Percentiles rank a stretch among this genome's conserved stretches.
phyloP scores from a whole-genome alignment of 2,888 invertebrate species.

The Liodrosophila aerea region DNA sequence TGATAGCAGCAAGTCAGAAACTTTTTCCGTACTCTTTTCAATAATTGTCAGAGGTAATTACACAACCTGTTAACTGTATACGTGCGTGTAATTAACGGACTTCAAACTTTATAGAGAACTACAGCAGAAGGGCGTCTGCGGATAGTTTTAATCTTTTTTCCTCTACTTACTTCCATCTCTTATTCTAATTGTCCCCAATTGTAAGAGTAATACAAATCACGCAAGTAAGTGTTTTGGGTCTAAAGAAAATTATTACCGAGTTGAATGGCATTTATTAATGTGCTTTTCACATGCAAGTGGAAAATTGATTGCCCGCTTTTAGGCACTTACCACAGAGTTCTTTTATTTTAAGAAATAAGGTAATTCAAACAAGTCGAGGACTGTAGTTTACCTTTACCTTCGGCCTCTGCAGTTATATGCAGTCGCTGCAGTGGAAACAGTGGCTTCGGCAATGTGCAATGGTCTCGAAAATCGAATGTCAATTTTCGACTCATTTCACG shows the following conservation, averaged over 20 bases:
- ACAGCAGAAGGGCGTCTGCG: too few species aligned
- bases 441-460: constrained; percentile 65
- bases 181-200: constrained; percentile 15
- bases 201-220: constrained; percentile 9
- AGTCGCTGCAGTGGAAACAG: not conserved
- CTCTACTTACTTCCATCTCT: not conserved
- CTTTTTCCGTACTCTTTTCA: not conserved
- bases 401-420: constrained; percentile 4
- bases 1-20: too few species aligned
- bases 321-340: not conserved
- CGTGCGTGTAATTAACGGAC: not conserved
- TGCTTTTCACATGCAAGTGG: constrained; percentile 46
- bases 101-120: too few species aligned
- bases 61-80: too few species aligned
- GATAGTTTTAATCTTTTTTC: too few species aligned
- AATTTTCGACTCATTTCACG: constrained; percentile 81
- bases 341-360: too few species aligned
- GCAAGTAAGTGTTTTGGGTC: constrained; percentile 8
- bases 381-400: constrained; percentile 17
- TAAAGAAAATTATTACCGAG: constrained; percentile 32
- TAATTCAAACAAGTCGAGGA: constrained; percentile 19
- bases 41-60: not conserved
- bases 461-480: constrained; percentile 80
- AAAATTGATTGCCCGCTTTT: constrained; percentile 36
- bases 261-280: constrained; percentile 37